Conservation (phyloP, 2,888 invertebrate species). For the Tiliacea aurago region DNA sequence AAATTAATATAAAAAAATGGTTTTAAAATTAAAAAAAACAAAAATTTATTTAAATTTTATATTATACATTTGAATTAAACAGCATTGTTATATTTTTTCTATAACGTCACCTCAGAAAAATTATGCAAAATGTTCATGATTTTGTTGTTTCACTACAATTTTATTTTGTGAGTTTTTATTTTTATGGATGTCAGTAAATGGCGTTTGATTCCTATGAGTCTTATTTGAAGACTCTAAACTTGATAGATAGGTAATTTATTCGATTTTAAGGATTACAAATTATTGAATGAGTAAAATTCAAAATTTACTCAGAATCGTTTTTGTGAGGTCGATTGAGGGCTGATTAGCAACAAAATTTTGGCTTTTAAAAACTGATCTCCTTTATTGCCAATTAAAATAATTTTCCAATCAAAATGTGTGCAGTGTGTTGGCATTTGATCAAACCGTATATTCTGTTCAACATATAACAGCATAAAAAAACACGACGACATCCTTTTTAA, state of each 20-base stretch:
- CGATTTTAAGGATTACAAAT: slow-evolving; percentile 3
- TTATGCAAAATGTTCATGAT: slow-evolving; percentile 38
- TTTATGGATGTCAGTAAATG: slow-evolving; percentile 46
- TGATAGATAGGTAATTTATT: not conserved
- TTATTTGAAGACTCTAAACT: slow-evolving; percentile 16
- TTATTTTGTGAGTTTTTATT: slow-evolving; percentile 30
- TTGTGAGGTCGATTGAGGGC: slow-evolving; percentile 33
- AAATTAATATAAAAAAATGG: not conserved
- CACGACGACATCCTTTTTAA: slow-evolving; percentile 75
- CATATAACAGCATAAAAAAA: slow-evolving; percentile 64
- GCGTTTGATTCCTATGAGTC: slow-evolving; percentile 23
- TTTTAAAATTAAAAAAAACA: not conserved
- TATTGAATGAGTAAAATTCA: slow-evolving; percentile 4
- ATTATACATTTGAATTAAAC: too few relatives aligned
- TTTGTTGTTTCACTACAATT: slow-evolving; percentile 39
- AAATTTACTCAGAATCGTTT: slow-evolving; percentile 13
- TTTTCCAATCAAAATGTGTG: slow-evolving; percentile 79
- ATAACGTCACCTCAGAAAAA: slow-evolving; percentile 24
- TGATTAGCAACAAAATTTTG: slow-evolving; percentile 52
- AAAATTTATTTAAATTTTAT: not conserved
- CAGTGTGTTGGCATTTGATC: slow-evolving; percentile 88
- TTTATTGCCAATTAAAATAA: slow-evolving; percentile 71
- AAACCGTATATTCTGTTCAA: slow-evolving; percentile 69
- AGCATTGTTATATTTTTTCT: slow-evolving; percentile 4
- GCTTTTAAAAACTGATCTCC: slow-evolving; percentile 36